Evolutionary conservation across 2,888 invertebrate species (phyloP).

Genomic region (Sycophila texana): DNA sequence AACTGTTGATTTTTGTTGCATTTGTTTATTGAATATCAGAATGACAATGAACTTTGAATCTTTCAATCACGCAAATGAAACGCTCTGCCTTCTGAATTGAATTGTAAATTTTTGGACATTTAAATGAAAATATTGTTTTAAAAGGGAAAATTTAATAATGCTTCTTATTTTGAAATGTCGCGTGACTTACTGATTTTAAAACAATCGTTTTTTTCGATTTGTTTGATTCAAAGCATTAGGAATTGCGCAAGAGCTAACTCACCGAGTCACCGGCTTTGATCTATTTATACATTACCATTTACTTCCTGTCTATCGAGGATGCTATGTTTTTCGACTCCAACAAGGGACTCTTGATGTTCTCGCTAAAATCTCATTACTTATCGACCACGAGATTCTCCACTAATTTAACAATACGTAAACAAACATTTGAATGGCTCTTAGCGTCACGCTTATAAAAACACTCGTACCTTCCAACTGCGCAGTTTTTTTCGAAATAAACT

Average conservation of each 20-base stretch:
- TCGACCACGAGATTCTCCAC: conserved; percentile 1
- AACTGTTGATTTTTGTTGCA: no score
- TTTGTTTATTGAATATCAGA: no score
- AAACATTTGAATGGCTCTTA: conserved; percentile 3
- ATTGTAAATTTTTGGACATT: no score
- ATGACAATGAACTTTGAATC: no score
- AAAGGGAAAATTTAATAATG: no score
- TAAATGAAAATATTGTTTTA: no score
- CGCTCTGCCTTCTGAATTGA: no score
- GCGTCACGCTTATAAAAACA: not conserved
- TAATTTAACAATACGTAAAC: conserved; percentile 32
- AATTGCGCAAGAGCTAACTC: conserved; percentile 45
- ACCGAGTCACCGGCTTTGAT: conserved; percentile 39
- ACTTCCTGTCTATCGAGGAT: not conserved
- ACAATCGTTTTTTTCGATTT: no score
- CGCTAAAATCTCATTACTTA: conserved; percentile 48
- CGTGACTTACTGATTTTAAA: no score
- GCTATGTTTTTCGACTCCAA: conserved; percentile 31
- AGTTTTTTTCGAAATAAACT: not conserved
- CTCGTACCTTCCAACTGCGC: not conserved
- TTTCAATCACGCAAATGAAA: no score
- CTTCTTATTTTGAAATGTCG: no score
- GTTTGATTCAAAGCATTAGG: not conserved
- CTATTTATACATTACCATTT: conserved; percentile 38
- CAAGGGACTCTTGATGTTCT: conserved; percentile 23